A percentile compares a stretch with the other conserved stretches of the same genome.
phyloP scores from a whole-genome alignment of 1,140 invertebrate species.

The Varroa destructor region DNA sequence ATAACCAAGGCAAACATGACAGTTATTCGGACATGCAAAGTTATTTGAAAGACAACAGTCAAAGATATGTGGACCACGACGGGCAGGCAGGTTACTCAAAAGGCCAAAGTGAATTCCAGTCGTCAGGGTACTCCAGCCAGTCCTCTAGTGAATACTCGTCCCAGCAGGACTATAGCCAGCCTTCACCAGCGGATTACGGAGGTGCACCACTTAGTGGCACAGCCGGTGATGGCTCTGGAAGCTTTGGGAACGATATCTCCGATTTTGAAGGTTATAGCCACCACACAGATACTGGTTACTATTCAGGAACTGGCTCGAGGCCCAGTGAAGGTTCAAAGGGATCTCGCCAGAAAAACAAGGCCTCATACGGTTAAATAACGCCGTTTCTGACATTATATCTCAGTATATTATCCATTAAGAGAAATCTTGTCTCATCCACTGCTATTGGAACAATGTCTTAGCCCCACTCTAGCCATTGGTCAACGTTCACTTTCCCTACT shows the following conservation, averaged over 20 bases:
- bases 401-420: neutral
- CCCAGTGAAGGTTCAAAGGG: neutral
- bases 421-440: neutral
- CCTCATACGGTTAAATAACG: slow-evolving; percentile 9
- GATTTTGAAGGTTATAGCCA: neutral
- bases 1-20: too few species aligned
- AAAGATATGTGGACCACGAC: neutral
- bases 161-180: slow-evolving; percentile 15
- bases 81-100: neutral
- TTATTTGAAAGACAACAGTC: neutral
- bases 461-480: too few species aligned
- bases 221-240: neutral
- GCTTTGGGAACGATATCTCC: slow-evolving; percentile 1
- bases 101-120: slow-evolving; percentile 2
- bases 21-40: slow-evolving; percentile 13
- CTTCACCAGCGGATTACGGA: neutral
- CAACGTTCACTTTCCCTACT: too few species aligned
- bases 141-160: neutral
- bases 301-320: slow-evolving; percentile 9
- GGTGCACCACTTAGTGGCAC: neutral
- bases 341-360: neutral
- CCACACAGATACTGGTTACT: slow-evolving; percentile 1
- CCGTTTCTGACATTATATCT: neutral
- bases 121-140: neutral
- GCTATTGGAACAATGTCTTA: too few species aligned